Base-by-base conservation (phyloP, 2,888 invertebrate species). In the Brassicogethes aeneus region DNA sequence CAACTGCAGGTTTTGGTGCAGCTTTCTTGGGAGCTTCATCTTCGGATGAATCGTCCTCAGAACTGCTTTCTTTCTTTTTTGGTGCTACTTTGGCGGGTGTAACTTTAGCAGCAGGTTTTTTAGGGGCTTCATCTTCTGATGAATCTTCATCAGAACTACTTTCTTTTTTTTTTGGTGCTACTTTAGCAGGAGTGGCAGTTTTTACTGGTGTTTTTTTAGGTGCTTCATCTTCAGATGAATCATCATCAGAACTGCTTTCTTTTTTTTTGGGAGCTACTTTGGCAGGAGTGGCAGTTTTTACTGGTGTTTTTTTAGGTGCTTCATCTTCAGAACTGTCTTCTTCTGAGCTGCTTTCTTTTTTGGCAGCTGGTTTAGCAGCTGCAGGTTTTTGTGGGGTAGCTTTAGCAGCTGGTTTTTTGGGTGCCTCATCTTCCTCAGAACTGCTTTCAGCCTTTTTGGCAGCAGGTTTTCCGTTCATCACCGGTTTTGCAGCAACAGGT, bases 121-220 rank as follows among this genome's bases (percentile, higher is more conserved):
- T 41, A 17, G 51, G 45, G 46, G 49, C 57, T 35, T 64, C 62
- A 2, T 65, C 66, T 40, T 70, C 69, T 39, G 68, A 68, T 55
- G 64, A 64, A 37, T 64, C 65, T n/a, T 69, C 69, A 42, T 66
- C 66, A 29, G 69, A 69, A 32, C 59, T 59, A 35, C 68, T 67
- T 31, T 67, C 66, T 42, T 62, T 51, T 47, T 56, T 48, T 35
- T 48, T 58, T 48, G 45, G 42, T 35, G 46, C 43, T 7, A 48
- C 39, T 43, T 54, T 51, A 30, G 47, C 44, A 8, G 12, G 10
- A 12, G 49, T 37, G 40, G 36, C 55, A 33, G 55, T 34, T 43
- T 56, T 54, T 5, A 41, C 40, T 43, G 49, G 41, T 14, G 43
- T 34, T 55, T 56, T 45, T 39, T 43, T n/a, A 12, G 52, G 41